A percentile compares a stretch with the other conserved stretches of the same genome.
phyloP scores from a whole-genome alignment of 2,797 vertebrate genomes.

The Rhinogobio ventralis region DNA sequence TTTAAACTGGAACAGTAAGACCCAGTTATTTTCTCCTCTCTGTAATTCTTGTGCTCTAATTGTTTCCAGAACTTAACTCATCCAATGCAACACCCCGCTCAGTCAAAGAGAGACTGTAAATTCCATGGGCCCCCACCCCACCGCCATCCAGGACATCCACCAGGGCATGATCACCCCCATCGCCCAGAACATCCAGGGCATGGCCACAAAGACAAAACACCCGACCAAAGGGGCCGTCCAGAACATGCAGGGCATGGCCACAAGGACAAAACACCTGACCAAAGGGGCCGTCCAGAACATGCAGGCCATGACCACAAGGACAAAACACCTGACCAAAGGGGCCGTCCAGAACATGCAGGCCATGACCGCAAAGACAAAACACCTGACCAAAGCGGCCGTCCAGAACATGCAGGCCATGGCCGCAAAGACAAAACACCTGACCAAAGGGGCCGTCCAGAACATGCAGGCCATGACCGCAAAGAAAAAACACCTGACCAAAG shows the following conservation, averaged over 20 bases:
- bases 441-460: not conserved
- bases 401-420: not conserved
- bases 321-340: not conserved
- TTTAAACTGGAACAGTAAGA: not conserved
- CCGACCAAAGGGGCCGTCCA: not conserved
- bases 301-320: not conserved
- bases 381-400: not conserved
- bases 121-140: not conserved
- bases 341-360: not conserved
- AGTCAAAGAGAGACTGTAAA: conserved; percentile 38
- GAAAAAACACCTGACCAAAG: not conserved
- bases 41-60: not conserved
- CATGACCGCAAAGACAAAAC: conserved; percentile 13
- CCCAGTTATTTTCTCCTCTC: not conserved
- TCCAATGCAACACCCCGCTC: conserved; percentile 9
- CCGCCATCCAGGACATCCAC: not conserved
- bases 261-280: conserved; percentile 8
- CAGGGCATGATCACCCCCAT: not conserved
- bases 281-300: not conserved
- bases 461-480: not conserved
- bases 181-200: not conserved
- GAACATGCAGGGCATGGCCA: not conserved
- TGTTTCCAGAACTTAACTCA: conserved; percentile 29
- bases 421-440: conserved; percentile 13
- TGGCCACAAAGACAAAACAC: conserved; percentile 5